Conservation (phyloP, 2,113 vertebrate genomes). For the Panthera uncia region DNA sequence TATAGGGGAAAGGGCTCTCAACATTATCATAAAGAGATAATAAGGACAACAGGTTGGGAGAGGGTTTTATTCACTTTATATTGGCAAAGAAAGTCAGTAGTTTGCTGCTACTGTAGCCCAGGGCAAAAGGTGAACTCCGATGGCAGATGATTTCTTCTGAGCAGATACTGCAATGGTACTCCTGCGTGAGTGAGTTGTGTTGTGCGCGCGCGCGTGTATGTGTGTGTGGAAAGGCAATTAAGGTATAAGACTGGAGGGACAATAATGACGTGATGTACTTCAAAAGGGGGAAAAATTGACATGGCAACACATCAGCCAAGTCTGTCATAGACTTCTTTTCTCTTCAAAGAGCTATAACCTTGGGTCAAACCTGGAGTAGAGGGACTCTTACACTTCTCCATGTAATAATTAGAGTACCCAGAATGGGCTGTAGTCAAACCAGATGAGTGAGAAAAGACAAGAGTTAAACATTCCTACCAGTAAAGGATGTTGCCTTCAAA, state of each 20-base stretch:
- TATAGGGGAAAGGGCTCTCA: background rate
- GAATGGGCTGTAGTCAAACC: background rate
- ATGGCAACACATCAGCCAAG: background rate
- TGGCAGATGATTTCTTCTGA: background rate
- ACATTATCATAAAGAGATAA: background rate
- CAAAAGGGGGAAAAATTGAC: background rate
- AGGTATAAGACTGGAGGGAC: background rate
- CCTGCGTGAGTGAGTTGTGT: accelerated
- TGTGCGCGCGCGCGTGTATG: accelerated
- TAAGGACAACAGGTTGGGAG: background rate
- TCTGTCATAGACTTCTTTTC: background rate
- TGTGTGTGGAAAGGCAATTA: background rate
- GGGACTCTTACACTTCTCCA: background rate
- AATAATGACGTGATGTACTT: background rate
- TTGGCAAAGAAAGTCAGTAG: background rate
- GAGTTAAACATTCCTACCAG: background rate
- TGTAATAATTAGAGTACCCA: background rate
- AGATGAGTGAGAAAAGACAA: background rate
- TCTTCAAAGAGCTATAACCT: constrained; percentile 29
- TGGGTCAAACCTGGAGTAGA: background rate
- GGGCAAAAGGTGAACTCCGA: background rate
- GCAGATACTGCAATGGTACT: background rate
- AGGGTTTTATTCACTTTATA: background rate
- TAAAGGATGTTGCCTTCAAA: background rate
- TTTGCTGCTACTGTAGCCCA: background rate